Percentiles rank a stretch among this genome's conserved stretches.
Evolutionary conservation across 2,888 invertebrate species (phyloP).

Genomic region (Drosophila prolongata): DNA sequence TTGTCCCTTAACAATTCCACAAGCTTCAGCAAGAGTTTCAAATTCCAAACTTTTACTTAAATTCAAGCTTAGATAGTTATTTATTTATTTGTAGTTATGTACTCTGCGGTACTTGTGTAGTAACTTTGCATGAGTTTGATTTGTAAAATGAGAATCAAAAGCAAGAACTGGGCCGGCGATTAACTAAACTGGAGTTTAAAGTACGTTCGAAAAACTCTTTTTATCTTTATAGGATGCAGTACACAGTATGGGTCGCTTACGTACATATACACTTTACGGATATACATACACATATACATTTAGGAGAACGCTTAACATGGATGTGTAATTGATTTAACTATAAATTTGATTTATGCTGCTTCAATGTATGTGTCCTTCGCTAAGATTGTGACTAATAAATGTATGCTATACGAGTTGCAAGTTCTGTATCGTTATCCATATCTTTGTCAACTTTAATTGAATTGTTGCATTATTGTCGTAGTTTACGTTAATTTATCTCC

Average conservation of each 20-base stretch:
- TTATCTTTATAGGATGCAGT: constrained; percentile 23
- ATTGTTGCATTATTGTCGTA: constrained; percentile 83
- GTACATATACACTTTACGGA: constrained; percentile 11
- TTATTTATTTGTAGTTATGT: constrained; percentile 20
- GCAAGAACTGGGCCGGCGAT: constrained; percentile 4
- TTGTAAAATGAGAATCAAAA: constrained; percentile 19
- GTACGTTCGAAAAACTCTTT: constrained; percentile 26
- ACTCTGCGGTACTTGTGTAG: constrained; percentile 19
- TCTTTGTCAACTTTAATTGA: constrained; percentile 77
- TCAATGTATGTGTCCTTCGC: constrained; percentile 14
- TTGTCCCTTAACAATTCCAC: constrained; percentile 11
- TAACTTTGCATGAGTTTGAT: constrained; percentile 24
- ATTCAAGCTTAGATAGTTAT: constrained; percentile 6
- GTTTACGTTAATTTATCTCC: constrained; percentile 78
- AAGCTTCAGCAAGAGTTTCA: constrained; percentile 1
- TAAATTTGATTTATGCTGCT: constrained; percentile 62
- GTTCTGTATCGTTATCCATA: constrained; percentile 21
- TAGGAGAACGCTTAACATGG: constrained; percentile 26
- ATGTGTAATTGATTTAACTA: constrained; percentile 51
- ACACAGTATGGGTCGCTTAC: constrained; percentile 11
- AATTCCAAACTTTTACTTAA: constrained; percentile 6
- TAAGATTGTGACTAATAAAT: constrained; percentile 45
- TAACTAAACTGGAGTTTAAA: constrained; percentile 19
- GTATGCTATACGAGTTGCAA: constrained; percentile 43
- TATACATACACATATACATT: constrained; percentile 29